Base-by-base conservation (phyloP, 2,888 invertebrate species). In the Apotomis capreana region DNA sequence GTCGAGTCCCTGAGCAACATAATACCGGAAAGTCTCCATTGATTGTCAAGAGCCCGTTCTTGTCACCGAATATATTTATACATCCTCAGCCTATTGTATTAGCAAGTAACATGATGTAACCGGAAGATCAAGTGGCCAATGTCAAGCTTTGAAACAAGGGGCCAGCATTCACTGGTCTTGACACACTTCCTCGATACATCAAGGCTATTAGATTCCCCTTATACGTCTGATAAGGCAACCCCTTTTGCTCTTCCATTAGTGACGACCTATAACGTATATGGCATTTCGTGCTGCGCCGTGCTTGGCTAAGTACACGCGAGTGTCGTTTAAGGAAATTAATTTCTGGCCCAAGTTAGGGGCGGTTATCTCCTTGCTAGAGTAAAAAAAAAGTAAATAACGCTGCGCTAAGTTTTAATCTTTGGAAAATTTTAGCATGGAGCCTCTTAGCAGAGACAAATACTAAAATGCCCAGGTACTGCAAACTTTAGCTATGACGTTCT, bases 111-210 rank as follows among this genome's bases (percentile, higher is more conserved):
- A 73, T 78, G 80, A 78, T 80, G 81, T 81, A 80, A 79, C 79
- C 82, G 81, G 83, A 83, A 81, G 79, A 76, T 75, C 74, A 73
- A 86, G 81, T 82, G 81, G 87, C 82, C 87, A 87, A 83, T 87
- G 84, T 82, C 83, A 82, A 80, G 79, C 78, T 77, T 76, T 75
- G 77, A 78, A 71, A 74, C 75, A 76, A 76, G 71, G 74, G 70
- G 74, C 61, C 57, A 61, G 67, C 58, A 68, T 71, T 71, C 71
- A 57, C 71, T 49, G 61, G 57, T 58, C 68, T 71, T 72, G 72
- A 72, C 72, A 68, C 68, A 72, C 72, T 72, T 72, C 72, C 68
- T 68, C 68, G 15, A 57, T 49, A 61, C 55, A 57, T 44, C 67
- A 68, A 71, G 71, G 71, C 61, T 61, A 67, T 70, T 65, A 65